phyloP scores from a whole-genome alignment of 2,113 vertebrate species.

The Mandrillus leucophaeus region DNA sequence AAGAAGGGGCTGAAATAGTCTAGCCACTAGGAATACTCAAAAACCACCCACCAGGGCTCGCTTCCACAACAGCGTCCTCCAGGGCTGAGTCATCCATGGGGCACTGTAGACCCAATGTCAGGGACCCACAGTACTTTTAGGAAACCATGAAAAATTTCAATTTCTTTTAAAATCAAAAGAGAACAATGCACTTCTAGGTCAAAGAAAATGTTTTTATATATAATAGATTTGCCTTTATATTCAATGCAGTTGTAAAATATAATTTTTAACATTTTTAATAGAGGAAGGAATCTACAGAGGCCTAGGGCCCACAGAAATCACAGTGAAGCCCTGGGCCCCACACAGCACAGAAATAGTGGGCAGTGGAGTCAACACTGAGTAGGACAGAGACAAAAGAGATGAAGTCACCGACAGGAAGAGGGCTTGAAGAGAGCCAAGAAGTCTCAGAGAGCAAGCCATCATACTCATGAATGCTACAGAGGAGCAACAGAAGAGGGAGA shows the following conservation, averaged over 20 bases:
- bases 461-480: not conserved
- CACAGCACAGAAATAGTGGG: not conserved
- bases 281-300: not conserved
- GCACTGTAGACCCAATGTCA: not conserved
- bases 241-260: not conserved
- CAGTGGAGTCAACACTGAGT: not conserved
- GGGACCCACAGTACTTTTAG: not conserved
- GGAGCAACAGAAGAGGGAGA: slow-evolving; percentile 22
- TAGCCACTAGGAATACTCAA: not conserved
- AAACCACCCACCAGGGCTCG: rapidly evolving
- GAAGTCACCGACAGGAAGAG: not conserved
- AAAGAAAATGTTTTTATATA: not conserved
- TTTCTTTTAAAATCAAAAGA: not conserved
- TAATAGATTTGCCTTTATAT: not conserved
- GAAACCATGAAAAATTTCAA: not conserved
- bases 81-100: not conserved
- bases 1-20: not conserved
- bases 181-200: not conserved
- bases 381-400: not conserved
- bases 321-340: not conserved
- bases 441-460: not conserved
- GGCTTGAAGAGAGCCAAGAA: not conserved
- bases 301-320: not conserved
- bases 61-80: not conserved
- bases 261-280: not conserved